phyloP scores from a whole-genome alignment of 2,888 invertebrate genomes.

The Nasonovia ribisnigri region DNA sequence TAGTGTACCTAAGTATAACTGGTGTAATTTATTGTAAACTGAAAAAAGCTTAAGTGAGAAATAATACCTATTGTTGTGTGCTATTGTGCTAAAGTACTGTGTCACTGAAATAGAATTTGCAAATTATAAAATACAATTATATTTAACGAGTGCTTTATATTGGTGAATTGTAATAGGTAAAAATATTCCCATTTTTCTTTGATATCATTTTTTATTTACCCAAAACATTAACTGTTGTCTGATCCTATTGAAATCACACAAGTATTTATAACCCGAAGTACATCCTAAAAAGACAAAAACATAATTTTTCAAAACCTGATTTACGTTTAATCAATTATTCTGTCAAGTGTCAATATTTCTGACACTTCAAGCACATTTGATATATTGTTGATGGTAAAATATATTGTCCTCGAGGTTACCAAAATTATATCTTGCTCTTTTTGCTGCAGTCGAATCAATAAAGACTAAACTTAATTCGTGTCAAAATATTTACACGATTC shows the following conservation, averaged over 20 bases:
- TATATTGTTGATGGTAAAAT: not conserved
- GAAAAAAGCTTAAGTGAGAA: not conserved
- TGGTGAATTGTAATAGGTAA: slow-evolving; percentile 2
- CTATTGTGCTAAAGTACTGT: slow-evolving; percentile 1
- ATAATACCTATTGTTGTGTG: not conserved
- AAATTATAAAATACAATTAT: not conserved
- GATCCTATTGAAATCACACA: slow-evolving; percentile 57
- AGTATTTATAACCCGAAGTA: not conserved
- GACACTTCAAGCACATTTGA: not conserved
- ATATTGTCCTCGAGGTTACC: not conserved
- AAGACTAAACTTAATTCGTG: not conserved
- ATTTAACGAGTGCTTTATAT: slow-evolving; percentile 26
- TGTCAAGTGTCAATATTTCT: not conserved
- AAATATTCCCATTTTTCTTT: slow-evolving; percentile 4
- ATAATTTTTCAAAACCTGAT: not conserved
- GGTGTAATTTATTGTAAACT: not conserved
- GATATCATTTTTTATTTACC: slow-evolving; percentile 40
- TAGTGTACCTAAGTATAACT: not conserved
- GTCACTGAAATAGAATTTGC: slow-evolving; percentile 6
- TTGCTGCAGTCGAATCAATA: not conserved
- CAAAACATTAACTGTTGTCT: slow-evolving; percentile 49
- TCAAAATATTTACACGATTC: not conserved
- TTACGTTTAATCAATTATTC: not conserved
- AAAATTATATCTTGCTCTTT: not conserved
- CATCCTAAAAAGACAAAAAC: slow-evolving; percentile 53